Percentiles rank a stretch among this genome's conserved stretches.
Conservation (phyloP, 2,797 vertebrate genomes). For the Sebastiscus albofasciatus region DNA sequence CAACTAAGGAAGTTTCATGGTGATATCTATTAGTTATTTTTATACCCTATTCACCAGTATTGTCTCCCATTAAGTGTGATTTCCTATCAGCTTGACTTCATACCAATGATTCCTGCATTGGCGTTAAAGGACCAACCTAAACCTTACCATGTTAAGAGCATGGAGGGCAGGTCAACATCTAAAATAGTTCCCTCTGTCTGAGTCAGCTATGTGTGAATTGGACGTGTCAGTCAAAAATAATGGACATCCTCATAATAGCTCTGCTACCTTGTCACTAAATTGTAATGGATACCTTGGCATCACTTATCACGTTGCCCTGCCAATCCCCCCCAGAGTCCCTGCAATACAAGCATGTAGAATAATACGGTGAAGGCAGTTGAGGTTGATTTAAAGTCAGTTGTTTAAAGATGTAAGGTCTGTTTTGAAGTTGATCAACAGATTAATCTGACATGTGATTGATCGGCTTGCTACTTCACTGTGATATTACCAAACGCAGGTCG, state of each 20-base stretch:
- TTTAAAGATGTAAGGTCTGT: conserved; percentile 8
- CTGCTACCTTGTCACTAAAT: conserved; percentile 32
- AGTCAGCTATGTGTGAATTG: conserved; percentile 35
- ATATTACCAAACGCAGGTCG: conserved; percentile 7
- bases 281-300: conserved; percentile 31
- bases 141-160: not conserved
- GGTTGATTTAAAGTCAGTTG: conserved; percentile 3
- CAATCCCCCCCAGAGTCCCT: not conserved
- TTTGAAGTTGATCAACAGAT: conserved; percentile 9
- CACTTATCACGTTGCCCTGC: not conserved
- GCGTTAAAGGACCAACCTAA: not conserved
- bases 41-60: no score
- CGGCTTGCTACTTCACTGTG: not conserved
- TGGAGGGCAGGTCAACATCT: conserved; percentile 12
- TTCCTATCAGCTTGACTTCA: not conserved
- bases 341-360: not conserved
- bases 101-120: not conserved
- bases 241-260: conserved; percentile 46
- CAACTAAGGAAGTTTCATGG: no score
- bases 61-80: no score
- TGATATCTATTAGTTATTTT: no score
- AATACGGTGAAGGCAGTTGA: not conserved
- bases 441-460: not conserved
- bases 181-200: conserved; percentile 5
- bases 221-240: conserved; percentile 52